Base-by-base conservation (phyloP, 2,797 vertebrate genomes). In the Melanotaenia boesemani region DNA sequence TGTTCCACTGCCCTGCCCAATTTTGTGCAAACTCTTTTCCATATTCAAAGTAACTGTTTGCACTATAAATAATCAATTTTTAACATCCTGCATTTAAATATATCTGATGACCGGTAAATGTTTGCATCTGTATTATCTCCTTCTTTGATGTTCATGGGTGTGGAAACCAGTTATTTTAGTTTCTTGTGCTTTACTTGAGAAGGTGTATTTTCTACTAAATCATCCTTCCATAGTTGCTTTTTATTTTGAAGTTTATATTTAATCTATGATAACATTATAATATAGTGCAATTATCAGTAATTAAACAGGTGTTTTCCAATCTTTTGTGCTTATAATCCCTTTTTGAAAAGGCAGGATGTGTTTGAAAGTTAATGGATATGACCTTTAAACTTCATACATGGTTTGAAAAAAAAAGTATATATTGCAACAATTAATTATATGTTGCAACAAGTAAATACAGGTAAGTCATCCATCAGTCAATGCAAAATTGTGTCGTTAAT, bases 41-140 rank as follows among this genome's bases (percentile, higher is more conserved):
- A 77, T 85, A 84, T 79, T 83, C 77, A 81, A 76, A 86, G 50
- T 24, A 2, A 5, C 32, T 79, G 74, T 86, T 85, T 83, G 67
- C 69, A 84, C 65, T 79, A 65, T 75, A 82, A 86, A 86, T 72
- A 74, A 67, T 74, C 1, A 34, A 28, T 70, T 74, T 32, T 50
- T 16, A 63, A 77, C 70, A 77, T 73, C 54, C 70, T 74, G 74
- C 5, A 52, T 61, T 77, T 37, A 11, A 44, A 24, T 36, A 10
- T 11, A 72, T 81, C 75, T 75, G 72, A 76, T 81, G 85, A 81
- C 22, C 82, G 67, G 30, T 55, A 82, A 80, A 84, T 82, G 16
- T 59, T 67, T 46, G 15, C 59, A 62, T 68, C 36, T 62, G 12
- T 70, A 0, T 62, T 16, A 0, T 20, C 24, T 34, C 30, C 12